These are phyloP conservation scores for Parus major DNA, from an alignment of 2,113 vertebrate species.

Conservation along the genomic window DNA sequence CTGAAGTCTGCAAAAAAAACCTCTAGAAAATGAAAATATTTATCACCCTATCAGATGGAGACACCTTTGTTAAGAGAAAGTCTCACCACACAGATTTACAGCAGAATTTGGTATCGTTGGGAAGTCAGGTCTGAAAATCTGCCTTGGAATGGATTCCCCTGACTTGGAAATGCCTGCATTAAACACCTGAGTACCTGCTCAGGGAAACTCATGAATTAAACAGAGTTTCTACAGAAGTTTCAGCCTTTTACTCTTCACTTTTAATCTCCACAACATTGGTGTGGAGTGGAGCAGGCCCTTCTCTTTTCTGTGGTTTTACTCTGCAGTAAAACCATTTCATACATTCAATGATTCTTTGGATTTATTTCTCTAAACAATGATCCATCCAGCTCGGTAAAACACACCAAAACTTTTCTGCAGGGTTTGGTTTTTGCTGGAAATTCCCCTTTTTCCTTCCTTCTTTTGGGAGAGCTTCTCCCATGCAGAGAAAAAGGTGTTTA, in stretches of 20 bases:
- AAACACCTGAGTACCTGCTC: background rate
- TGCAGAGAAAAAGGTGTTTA: too few species aligned
- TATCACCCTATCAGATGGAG: background rate
- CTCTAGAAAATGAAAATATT: background rate
- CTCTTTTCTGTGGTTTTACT: background rate
- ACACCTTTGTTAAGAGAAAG: background rate
- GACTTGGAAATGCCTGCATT: background rate
- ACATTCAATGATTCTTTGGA: too few species aligned
- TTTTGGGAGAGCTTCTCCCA: too few species aligned
- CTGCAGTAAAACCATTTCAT: too few species aligned
- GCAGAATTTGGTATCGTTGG: background rate
- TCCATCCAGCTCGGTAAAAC: too few species aligned
- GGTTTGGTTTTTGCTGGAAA: too few species aligned
- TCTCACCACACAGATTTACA: background rate
- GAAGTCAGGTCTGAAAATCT: background rate
- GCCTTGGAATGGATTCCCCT: background rate
- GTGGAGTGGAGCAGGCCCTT: accelerated
- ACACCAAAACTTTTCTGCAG: too few species aligned
- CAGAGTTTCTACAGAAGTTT: background rate
- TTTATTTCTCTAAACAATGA: too few species aligned
- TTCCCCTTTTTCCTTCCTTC: too few species aligned
- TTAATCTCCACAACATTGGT: background rate
- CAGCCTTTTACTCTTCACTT: background rate
- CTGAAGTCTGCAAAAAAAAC: background rate
- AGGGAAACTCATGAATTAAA: background rate